These are phyloP conservation scores for Tholera decimalis DNA, from an alignment of 2,888 invertebrate species.

Conservation along the genomic window DNA sequence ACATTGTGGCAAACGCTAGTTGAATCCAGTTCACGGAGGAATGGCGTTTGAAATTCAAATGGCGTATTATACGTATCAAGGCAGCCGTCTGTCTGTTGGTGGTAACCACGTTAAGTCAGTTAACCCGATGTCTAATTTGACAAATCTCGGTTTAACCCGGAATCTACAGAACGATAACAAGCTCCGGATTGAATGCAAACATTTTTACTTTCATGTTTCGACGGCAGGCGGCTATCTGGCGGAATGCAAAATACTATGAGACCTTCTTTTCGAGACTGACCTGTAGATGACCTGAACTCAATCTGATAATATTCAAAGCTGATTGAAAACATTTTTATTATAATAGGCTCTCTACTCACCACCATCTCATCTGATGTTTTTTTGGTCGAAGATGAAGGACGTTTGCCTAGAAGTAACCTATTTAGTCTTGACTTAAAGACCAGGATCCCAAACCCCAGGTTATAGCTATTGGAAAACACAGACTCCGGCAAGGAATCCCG, in stretches of 20 bases:
- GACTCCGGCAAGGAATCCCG: too few relatives aligned
- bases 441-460: too few relatives aligned
- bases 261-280: neutral
- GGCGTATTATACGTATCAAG: conserved; percentile 73
- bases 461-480: too few relatives aligned
- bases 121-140: conserved; percentile 74
- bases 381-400: too few relatives aligned
- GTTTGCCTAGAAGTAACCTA: too few relatives aligned
- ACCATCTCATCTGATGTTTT: too few relatives aligned
- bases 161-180: conserved; percentile 45
- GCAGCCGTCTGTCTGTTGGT: conserved; percentile 72
- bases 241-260: neutral
- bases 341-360: too few relatives aligned
- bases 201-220: conserved; percentile 22
- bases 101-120: conserved; percentile 73
- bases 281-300: conserved; percentile 1
- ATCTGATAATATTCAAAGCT: conserved; percentile 9
- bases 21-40: conserved; percentile 64
- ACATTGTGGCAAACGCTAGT: conserved; percentile 64
- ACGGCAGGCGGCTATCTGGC: neutral
- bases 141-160: conserved; percentile 70
- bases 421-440: too few relatives aligned
- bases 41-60: conserved; percentile 77
- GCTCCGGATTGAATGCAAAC: conserved; percentile 32
- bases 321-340: too few relatives aligned